These are phyloP conservation scores for Sogatella furcifera DNA, from an alignment of 1,140 invertebrate species.

Conservation along the genomic window DNA sequence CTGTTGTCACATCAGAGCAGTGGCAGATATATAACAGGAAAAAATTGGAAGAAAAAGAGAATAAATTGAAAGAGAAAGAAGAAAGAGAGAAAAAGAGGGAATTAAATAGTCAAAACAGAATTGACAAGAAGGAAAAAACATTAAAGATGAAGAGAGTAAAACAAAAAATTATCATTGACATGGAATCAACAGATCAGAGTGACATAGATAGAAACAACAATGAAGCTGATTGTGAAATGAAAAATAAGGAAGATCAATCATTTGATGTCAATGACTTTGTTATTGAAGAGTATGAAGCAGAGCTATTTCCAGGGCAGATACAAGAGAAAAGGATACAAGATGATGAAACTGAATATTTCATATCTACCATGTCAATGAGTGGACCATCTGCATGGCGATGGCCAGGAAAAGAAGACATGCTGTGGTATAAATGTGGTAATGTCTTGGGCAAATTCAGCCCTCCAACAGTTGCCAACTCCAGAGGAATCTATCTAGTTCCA, in stretches of 20 bases:
- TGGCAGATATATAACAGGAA: no score
- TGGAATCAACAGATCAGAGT: no score
- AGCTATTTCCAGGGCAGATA: neutral
- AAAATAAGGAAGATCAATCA: neutral
- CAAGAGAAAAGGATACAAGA: neutral
- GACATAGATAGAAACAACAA: no score
- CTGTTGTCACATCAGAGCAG: no score
- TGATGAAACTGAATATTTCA: neutral
- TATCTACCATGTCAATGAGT: neutral
- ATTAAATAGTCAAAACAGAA: no score
- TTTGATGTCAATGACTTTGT: neutral
- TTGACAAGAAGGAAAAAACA: no score
- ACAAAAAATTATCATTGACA: no score
- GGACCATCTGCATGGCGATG: slow-evolving; percentile 1
- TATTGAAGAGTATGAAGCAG: neutral
- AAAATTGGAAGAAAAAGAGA: no score
- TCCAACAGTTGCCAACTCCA: neutral
- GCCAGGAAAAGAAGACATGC: neutral
- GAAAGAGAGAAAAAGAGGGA: no score
- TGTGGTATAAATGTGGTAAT: neutral
- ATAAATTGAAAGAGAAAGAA: no score
- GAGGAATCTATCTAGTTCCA: neutral
- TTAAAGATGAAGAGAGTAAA: no score
- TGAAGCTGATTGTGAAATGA: no score
- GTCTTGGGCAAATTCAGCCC: neutral